Evolutionary conservation across 2,113 vertebrate species (phyloP).

Genomic region (Myotis brandtii): DNA sequence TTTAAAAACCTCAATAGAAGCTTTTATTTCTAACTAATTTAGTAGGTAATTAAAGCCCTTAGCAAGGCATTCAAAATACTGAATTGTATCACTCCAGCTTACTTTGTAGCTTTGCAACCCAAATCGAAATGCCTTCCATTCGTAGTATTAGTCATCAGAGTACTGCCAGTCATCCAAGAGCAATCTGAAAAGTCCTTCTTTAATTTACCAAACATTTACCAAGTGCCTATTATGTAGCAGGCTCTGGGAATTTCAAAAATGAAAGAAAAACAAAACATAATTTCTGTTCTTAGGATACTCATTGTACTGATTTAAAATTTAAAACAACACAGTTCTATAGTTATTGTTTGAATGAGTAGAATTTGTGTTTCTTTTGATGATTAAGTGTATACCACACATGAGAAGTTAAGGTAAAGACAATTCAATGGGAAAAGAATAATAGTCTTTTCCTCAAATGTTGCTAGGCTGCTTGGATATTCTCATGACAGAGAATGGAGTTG

Average conservation of each 20-base stretch:
- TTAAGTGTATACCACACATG: background rate
- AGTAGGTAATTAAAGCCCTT: background rate
- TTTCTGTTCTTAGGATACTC: background rate
- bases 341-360: background rate
- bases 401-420: background rate
- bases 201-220: background rate
- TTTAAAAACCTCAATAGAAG: background rate
- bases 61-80: background rate
- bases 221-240: background rate
- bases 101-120: background rate
- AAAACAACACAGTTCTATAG: background rate
- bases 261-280: background rate
- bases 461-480: background rate
- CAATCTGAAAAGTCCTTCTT: background rate
- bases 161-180: background rate
- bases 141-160: background rate
- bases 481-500: background rate
- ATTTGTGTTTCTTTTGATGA: background rate
- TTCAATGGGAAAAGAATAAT: background rate
- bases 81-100: background rate
- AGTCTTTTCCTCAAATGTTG: background rate
- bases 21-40: background rate
- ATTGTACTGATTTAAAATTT: background rate
- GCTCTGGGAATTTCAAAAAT: background rate
- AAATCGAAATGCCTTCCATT: background rate